Conservation (phyloP, 2,797 vertebrate species). For the Enteromius unitaeniatus region DNA sequence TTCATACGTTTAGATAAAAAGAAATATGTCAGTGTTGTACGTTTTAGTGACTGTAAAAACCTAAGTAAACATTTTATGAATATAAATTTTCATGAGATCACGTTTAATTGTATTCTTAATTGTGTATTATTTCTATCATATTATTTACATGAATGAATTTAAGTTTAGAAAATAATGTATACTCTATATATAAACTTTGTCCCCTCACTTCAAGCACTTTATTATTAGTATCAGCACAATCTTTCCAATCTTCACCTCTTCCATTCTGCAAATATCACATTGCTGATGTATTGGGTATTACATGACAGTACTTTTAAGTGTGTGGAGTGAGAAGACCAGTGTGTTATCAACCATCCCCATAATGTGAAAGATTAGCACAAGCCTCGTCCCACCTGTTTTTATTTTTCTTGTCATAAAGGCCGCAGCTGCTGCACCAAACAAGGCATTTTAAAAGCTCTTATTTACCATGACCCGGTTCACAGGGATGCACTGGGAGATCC, state of each 20-base stretch:
- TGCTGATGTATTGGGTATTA: constrained; percentile 84
- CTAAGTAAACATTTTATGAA: too few species aligned
- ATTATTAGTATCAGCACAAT: constrained; percentile 80
- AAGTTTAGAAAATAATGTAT: background rate
- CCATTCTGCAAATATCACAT: constrained; percentile 81
- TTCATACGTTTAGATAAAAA: too few species aligned
- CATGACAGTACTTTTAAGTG: constrained; percentile 82
- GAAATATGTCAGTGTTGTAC: too few species aligned
- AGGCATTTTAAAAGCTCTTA: constrained; percentile 76
- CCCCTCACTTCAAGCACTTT: constrained; percentile 60
- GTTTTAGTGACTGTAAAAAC: too few species aligned
- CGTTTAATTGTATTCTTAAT: too few species aligned
- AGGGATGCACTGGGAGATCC: constrained; percentile 51
- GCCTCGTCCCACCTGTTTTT: constrained; percentile 69
- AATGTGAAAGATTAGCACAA: constrained; percentile 85
- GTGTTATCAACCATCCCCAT: constrained; percentile 82
- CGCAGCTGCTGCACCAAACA: constrained; percentile 82
- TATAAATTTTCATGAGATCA: too few species aligned
- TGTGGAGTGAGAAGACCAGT: constrained; percentile 69
- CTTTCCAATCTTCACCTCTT: constrained; percentile 80
- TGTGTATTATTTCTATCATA: background rate
- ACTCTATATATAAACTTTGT: background rate
- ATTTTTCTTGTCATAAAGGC: constrained; percentile 73
- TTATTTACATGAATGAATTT: background rate
- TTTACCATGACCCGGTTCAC: constrained; percentile 58